Percentiles rank a stretch among this genome's conserved stretches.
Conservation (phyloP, 2,888 invertebrate species). For the Cephus rjabovi region DNA sequence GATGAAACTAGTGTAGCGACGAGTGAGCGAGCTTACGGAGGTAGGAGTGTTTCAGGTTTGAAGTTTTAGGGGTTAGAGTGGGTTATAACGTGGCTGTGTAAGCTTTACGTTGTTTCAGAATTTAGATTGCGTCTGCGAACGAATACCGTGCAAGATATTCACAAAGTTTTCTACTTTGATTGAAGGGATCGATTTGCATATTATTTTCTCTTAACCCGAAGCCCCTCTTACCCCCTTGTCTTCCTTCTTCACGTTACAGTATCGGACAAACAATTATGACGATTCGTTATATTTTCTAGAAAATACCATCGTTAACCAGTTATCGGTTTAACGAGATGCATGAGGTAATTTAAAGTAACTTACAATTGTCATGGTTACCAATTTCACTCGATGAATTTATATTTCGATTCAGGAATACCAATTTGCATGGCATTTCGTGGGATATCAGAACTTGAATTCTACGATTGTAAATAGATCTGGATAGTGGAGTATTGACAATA, state of each 20-base stretch:
- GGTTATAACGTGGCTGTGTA: background rate
- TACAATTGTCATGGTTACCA: background rate
- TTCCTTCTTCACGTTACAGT: background rate
- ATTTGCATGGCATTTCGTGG: background rate
- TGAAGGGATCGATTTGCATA: constrained; percentile 51
- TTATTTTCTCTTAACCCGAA: constrained; percentile 36
- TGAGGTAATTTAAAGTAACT: background rate
- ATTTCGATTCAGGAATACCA: background rate
- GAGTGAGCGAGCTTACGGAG: background rate
- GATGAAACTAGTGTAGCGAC: background rate
- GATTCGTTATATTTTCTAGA: background rate
- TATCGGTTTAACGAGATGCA: background rate
- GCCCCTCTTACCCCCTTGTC: background rate
- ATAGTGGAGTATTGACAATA: background rate
- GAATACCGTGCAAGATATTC: constrained; percentile 33
- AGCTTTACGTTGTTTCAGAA: constrained; percentile 30
- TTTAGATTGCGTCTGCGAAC: constrained; percentile 52
- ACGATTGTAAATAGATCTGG: background rate
- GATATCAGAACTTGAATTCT: background rate
- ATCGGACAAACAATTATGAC: background rate
- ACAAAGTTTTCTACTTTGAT: constrained; percentile 39
- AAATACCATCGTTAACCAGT: background rate
- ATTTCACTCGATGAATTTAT: background rate
- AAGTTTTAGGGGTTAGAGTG: background rate
- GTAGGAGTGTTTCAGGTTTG: background rate